Evolutionary conservation across 2,797 vertebrate species (phyloP), one percentile per base, ranked within the genome.

Genomic region (Salarias fasciatus): DNA sequence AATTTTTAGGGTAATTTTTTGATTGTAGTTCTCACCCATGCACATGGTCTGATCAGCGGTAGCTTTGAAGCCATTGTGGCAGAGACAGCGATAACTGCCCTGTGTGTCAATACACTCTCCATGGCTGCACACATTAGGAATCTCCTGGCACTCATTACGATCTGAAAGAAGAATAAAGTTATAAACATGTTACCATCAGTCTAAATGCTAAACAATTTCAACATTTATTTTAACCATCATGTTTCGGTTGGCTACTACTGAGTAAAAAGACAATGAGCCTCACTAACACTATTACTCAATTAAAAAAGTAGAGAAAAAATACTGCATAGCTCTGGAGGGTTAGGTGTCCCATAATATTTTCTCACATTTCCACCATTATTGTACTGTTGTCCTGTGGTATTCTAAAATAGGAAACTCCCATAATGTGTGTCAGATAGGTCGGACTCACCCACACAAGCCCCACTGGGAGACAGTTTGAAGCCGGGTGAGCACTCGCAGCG

Each of bases 21-120:
- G 5, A 11, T 1, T 5, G 30, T 10, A 15, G 5, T n/a, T 54
- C 94, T 92, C 75, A 97, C 94, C 96, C 93, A 95, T 93, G 90
- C 96, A 98, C 94, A 98, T 95, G 58, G 95, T 97, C 86, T 93
- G 94, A 72, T 97, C 95, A 0, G 84, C 89, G 0, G 94, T 96
- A 52, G 94, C 94, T 86, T 92, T 95, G 91, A 97, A 98, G 69
- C 96, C 96, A 0, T 93, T 96, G 90, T 96, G 95, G 79, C 97
- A 98, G 65, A 95, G 83, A 72, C 96, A 98, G 45, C 92, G 86
- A 57, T 95, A 98, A 84, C 96, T 96, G 62, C 95, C 95, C 77
- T 95, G 94, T 0, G 93, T 96, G 85, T 98, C 96, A 1, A 97
- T 92, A 0, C 96, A 98, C 73, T 96, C 89, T 0, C 96, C 96